Percentiles rank a stretch among this genome's conserved stretches.
phyloP scores from a whole-genome alignment of 2,888 invertebrate genomes.

The Ophion obscuratus region DNA sequence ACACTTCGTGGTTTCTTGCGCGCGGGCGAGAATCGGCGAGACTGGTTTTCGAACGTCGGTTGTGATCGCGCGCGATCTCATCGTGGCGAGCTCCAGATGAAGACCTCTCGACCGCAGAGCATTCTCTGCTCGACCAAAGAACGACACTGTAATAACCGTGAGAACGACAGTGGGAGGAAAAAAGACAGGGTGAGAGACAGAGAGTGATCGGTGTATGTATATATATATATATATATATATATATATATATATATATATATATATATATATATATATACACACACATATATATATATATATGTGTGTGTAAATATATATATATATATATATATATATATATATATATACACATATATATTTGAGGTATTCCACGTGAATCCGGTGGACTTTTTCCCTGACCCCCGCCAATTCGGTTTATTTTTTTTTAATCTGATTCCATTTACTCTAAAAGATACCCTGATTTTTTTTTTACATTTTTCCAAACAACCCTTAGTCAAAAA shows the following conservation, averaged over 20 bases:
- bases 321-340: slow-evolving; percentile 22
- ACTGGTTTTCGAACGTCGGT: slow-evolving; percentile 35
- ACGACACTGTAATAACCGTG: slow-evolving; percentile 25
- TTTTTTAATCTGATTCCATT: too few species aligned
- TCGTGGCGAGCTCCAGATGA: slow-evolving; percentile 58
- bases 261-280: slow-evolving; percentile 38
- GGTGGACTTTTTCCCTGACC: too few species aligned
- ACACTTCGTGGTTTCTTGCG: slow-evolving; percentile 42
- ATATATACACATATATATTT: slow-evolving; percentile 9
- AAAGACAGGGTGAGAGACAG: slow-evolving; percentile 7
- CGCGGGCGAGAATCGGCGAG: slow-evolving; percentile 33
- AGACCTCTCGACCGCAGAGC: slow-evolving; percentile 64
- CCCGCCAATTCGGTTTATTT: too few species aligned
- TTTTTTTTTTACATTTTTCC: too few species aligned
- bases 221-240: slow-evolving; percentile 30
- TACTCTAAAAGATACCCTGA: too few species aligned
- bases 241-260: neutral
- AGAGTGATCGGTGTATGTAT: slow-evolving; percentile 17
- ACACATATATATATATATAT: too few species aligned
- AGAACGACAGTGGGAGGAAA: slow-evolving; percentile 36
- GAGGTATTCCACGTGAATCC: too few species aligned
- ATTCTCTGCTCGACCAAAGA: slow-evolving; percentile 7
- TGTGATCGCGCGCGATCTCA: slow-evolving; percentile 63
- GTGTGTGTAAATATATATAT: slow-evolving; percentile 34
- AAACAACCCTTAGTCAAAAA: too few species aligned